These are phyloP conservation scores for Rhea americana DNA, from an alignment of 2,113 vertebrate genomes.

Conservation along the genomic window DNA sequence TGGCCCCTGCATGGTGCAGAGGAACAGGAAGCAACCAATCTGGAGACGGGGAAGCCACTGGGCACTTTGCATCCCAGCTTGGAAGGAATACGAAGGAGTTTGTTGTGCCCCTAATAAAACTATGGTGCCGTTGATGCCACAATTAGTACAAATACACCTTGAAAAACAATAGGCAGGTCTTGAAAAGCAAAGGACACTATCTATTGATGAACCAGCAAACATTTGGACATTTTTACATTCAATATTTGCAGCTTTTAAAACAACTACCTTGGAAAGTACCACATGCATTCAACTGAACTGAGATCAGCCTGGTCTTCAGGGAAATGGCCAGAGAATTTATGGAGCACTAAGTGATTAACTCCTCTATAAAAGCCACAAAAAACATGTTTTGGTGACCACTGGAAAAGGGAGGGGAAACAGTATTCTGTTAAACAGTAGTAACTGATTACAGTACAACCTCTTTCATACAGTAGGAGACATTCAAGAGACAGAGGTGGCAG, in stretches of 20 bases:
- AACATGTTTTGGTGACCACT: background rate
- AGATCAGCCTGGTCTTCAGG: background rate
- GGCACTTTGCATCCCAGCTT: background rate
- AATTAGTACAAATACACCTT: background rate
- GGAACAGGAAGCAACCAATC: background rate
- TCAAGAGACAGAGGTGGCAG: background rate
- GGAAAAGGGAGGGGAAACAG: background rate
- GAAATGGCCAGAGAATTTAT: background rate
- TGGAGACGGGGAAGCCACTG: background rate
- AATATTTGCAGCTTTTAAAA: background rate
- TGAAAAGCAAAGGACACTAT: background rate
- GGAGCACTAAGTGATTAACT: background rate
- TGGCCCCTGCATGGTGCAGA: background rate
- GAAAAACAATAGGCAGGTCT: background rate
- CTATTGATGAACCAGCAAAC: background rate
- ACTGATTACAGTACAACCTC: background rate
- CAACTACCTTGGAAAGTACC: background rate
- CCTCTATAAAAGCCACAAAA: background rate
- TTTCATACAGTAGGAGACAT: background rate
- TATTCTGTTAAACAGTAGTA: background rate
- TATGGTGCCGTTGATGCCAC: background rate
- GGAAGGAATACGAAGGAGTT: background rate
- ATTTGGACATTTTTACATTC: background rate
- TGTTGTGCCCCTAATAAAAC: background rate
- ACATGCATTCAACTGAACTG: background rate